phyloP scores from a whole-genome alignment of 2,113 vertebrate genomes.

The Proterorhinus semilunaris region DNA sequence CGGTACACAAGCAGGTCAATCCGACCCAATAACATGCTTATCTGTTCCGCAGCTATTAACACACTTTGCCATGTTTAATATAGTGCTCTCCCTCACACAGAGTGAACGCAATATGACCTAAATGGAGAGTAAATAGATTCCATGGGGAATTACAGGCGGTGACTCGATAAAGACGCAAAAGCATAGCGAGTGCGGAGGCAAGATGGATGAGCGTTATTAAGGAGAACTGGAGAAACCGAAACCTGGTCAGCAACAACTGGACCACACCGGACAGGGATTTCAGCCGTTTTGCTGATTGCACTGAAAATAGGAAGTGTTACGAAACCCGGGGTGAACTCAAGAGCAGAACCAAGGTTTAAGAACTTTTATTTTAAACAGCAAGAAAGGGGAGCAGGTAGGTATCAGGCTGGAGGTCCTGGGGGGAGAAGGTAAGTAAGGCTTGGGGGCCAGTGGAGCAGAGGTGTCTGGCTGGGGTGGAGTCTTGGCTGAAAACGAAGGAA shows the following conservation, averaged over 20 bases:
- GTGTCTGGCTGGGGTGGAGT: no score
- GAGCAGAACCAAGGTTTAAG: no score
- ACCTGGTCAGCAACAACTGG: conserved; percentile 50
- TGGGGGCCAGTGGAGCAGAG: no score
- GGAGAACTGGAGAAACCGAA: conserved; percentile 43
- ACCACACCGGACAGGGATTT: conserved; percentile 12
- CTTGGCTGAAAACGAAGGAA: no score
- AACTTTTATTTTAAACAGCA: no score
- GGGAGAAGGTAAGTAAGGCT: no score
- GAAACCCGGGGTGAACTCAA: no score
- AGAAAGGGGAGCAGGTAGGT: no score
- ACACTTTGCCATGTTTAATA: conserved; percentile 28
- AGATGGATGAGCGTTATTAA: conserved; percentile 64
- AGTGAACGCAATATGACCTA: conserved; percentile 45
- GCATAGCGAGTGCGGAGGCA: conserved; percentile 38
- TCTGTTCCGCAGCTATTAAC: conserved; percentile 35
- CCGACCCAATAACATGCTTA: conserved; percentile 27
- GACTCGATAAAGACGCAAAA: conserved; percentile 50
- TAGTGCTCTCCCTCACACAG: conserved; percentile 31
- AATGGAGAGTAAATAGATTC: conserved; percentile 58
- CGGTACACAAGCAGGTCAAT: conserved; percentile 9
- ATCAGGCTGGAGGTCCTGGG: no score
- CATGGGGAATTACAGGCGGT: conserved; percentile 53
- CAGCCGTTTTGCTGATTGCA: conserved; percentile 5
- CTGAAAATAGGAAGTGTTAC: not conserved